Evolutionary conservation across 2,888 invertebrate species (phyloP), one percentile per base, ranked within the genome.

Genomic region (Parascotia fuliginaria): DNA sequence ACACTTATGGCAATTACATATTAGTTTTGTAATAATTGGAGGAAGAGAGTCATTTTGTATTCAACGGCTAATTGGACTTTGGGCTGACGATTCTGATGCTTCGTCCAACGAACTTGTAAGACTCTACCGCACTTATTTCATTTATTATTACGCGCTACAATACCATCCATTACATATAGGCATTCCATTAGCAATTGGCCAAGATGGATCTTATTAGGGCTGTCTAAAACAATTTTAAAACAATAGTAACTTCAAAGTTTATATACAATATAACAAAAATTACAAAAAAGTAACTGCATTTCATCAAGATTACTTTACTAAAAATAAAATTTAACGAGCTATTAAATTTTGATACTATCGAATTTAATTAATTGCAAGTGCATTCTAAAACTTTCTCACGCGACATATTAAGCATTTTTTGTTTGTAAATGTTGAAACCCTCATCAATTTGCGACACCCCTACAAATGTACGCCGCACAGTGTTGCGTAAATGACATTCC

Each of bases 401-500:
- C 24, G 6, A 24, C 5, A 24, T 24, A 7, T 6, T 9, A 24
- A 24, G n/a, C n/a, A n/a, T n/a, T n/a, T n/a, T 9, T 24, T 24
- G 9, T 14, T 12, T 28, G 11, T 28, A 13, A 13, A 14, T 29
- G 16, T 3, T 13, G 9, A 12, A 38, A 19, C 12, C 28, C 27
- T 32, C 6, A 34, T 22, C 6, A 39, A 39, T 39, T 9, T 7
- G 9, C 44, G 50, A 40, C 50, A 50, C 22, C 50, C 50, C 50
- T 50, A 15, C 15, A 16, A 12, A 12, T 9, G 31, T 28, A 29
- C 24, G 32, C 37, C 22, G 19, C 12, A 19, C 41, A 9, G 13
- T 12, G 37, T 42, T 49, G 48, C 43, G 49, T 43, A 49, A 87
- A 86, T 87, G 82, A 77, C 88, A 89, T 89, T 89, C 89, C 81